Conservation (phyloP, 2,113 vertebrate genomes). For the Anolis sagrei region DNA sequence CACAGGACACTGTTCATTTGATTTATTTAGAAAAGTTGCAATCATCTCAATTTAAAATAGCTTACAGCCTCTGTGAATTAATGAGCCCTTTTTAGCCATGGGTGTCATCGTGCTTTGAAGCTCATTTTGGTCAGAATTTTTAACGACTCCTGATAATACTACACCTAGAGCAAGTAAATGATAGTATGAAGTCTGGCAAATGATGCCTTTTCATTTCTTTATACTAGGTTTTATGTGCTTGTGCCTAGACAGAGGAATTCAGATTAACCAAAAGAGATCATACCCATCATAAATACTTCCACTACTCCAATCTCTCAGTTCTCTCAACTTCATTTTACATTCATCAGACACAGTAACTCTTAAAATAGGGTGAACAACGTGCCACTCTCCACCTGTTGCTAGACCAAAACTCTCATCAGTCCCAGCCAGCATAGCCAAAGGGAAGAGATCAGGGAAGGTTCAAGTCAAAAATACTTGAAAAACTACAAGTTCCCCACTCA, state of each 20-base stretch:
- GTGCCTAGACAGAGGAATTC: neutral
- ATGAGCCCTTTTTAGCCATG: slow-evolving; percentile 34
- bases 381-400: neutral
- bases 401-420: neutral
- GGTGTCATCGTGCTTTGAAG: slow-evolving; percentile 19
- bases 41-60: slow-evolving; percentile 44
- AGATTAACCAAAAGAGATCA: neutral
- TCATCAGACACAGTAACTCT: neutral
- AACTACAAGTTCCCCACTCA: too few relatives aligned
- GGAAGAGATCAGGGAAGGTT: neutral
- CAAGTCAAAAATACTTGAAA: neutral
- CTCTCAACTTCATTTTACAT: neutral
- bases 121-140: slow-evolving; percentile 32
- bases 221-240: slow-evolving; percentile 3
- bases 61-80: slow-evolving; percentile 36
- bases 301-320: neutral
- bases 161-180: slow-evolving; percentile 17
- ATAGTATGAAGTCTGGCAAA: neutral
- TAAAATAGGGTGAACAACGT: neutral
- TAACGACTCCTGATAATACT: slow-evolving; percentile 22
- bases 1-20: slow-evolving; percentile 28
- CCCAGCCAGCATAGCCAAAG: neutral
- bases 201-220: neutral
- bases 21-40: slow-evolving; percentile 39
- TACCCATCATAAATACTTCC: neutral